These are phyloP conservation scores for Ichneumoninae sp. DNA, from an alignment of 2,888 invertebrate genomes.

Conservation along the genomic window DNA sequence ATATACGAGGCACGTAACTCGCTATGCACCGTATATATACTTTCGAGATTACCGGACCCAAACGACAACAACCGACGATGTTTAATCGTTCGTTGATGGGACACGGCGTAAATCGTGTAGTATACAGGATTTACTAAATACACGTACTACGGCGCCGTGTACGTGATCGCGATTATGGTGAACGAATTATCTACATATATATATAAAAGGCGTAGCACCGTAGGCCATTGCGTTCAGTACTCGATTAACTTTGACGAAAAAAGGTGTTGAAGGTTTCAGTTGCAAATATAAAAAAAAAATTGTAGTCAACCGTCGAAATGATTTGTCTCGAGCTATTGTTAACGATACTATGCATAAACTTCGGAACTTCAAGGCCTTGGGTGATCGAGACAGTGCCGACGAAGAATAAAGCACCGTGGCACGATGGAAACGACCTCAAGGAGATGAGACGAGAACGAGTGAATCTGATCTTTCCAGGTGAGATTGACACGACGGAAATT, in stretches of 20 bases:
- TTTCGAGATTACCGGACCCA: conserved; percentile 47
- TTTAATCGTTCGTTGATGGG: conserved; percentile 41
- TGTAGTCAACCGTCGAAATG: not conserved
- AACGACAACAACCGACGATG: conserved; percentile 23
- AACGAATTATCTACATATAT: conserved; percentile 29
- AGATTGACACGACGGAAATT: conserved; percentile 56
- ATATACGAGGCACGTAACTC: conserved; percentile 48
- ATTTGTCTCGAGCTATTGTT: conserved; percentile 14
- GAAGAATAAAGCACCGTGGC: conserved; percentile 13
- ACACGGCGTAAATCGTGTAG: conserved; percentile 1
- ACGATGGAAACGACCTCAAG: conserved; percentile 52
- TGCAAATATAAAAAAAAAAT: not conserved
- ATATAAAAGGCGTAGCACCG: conserved; percentile 16
- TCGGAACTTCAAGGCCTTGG: conserved; percentile 59
- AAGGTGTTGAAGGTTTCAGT: not conserved
- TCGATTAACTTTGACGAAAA: not conserved
- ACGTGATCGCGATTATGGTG: conserved; percentile 39
- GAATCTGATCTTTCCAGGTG: conserved; percentile 76
- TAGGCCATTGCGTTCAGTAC: conserved; percentile 13
- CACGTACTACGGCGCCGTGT: not conserved
- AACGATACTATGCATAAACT: conserved; percentile 26
- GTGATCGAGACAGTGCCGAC: conserved; percentile 56
- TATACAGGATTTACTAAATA: conserved; percentile 6
- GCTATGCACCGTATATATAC: conserved; percentile 45
- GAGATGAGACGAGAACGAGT: conserved; percentile 61